These are phyloP conservation scores for Adela reaumurella DNA, from an alignment of 2,888 invertebrate species.

Conservation along the genomic window DNA sequence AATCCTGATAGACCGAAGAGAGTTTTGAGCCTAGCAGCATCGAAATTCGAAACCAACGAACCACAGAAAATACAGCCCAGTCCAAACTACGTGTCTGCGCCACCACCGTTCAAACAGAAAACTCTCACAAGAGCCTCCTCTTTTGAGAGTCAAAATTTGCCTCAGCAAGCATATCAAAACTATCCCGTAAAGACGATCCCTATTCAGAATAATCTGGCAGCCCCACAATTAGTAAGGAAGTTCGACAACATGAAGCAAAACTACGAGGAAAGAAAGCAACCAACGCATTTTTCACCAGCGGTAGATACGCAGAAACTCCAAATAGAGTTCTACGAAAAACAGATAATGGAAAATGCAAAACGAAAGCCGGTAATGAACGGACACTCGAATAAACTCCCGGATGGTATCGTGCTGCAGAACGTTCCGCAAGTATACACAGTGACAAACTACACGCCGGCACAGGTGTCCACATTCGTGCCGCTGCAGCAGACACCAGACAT, in stretches of 20 bases:
- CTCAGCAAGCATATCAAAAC: conserved; percentile 14
- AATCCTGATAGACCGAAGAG: conserved; percentile 39
- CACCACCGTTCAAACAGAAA: conserved; percentile 13
- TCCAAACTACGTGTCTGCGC: neutral
- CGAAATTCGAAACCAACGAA: conserved; percentile 46
- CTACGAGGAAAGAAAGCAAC: conserved; percentile 6
- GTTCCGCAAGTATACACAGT: conserved; percentile 32
- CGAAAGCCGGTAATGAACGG: conserved; percentile 23
- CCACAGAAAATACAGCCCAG: neutral
- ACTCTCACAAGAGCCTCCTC: conserved; percentile 10
- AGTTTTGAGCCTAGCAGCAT: conserved; percentile 47
- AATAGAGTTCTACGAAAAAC: conserved; percentile 49
- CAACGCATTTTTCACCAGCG: conserved; percentile 16
- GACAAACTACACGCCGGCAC: conserved; percentile 45
- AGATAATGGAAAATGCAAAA: conserved; percentile 37
- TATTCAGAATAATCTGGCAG: conserved; percentile 36
- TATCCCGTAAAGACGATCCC: conserved; percentile 35
- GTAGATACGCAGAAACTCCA: conserved; percentile 42
- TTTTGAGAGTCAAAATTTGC: neutral
- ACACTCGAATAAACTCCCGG: conserved; percentile 12
- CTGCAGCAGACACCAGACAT: conserved; percentile 50
- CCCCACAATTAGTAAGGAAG: conserved; percentile 39
- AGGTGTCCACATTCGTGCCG: conserved; percentile 40
- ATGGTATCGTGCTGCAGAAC: conserved; percentile 17
- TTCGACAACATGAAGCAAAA: conserved; percentile 16